Evolutionary conservation across 2,797 vertebrate genomes (phyloP).

Genomic region (Heterohyrax brucei): DNA sequence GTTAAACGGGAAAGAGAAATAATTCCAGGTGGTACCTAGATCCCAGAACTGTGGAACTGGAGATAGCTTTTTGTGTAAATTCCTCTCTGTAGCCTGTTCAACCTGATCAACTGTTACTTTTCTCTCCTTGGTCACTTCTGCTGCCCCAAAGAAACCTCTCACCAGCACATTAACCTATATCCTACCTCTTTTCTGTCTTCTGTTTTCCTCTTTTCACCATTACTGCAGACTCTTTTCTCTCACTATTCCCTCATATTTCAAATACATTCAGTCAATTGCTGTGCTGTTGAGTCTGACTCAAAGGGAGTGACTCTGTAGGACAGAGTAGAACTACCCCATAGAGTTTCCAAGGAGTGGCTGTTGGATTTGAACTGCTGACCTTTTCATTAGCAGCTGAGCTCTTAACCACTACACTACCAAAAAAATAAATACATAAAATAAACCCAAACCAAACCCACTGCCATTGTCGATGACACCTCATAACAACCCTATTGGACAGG

Average conservation of each 20-base stretch:
- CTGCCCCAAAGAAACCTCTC: not conserved
- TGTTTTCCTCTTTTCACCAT: not conserved
- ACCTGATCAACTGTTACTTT: not conserved
- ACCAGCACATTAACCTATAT: constrained; percentile 36
- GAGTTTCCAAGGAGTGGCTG: too few species aligned
- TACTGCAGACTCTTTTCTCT: constrained; percentile 36
- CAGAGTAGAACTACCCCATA: too few species aligned
- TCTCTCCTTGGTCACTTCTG: not conserved
- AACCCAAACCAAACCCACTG: too few species aligned
- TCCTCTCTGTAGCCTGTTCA: not conserved
- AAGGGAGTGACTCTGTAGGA: too few species aligned
- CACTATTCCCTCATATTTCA: not conserved
- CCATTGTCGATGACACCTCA: too few species aligned
- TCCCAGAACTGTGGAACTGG: constrained; percentile 8
- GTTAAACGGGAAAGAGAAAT: constrained; percentile 31
- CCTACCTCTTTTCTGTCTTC: not conserved
- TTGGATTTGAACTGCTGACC: too few species aligned
- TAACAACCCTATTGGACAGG: too few species aligned
- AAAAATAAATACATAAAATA: too few species aligned
- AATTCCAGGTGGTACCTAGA: constrained; percentile 40
- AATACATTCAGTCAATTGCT: not conserved
- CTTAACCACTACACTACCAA: too few species aligned
- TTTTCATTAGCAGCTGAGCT: too few species aligned
- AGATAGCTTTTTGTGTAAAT: not conserved
- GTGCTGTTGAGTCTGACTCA: too few species aligned